Conservation (phyloP, 2,888 invertebrate genomes). For the Harpagoxenus sublaevis region DNA sequence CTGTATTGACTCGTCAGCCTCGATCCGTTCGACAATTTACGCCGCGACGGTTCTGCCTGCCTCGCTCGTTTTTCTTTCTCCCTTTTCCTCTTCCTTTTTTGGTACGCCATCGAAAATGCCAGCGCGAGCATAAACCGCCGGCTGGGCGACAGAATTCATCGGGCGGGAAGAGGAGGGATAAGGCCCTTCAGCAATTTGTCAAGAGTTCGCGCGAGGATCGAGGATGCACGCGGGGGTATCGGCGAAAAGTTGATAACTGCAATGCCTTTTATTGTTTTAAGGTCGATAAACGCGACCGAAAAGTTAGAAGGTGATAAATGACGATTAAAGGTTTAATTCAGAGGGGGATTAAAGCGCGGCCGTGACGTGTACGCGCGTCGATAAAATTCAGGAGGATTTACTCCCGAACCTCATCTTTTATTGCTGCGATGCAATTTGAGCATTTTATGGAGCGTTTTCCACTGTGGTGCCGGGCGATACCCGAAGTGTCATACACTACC, state of each 20-base stretch:
- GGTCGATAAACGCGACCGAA: constrained; percentile 17
- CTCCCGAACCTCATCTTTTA: constrained; percentile 62
- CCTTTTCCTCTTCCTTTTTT: constrained; percentile 23
- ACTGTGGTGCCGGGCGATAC: constrained; percentile 32
- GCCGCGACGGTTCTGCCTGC: constrained; percentile 31
- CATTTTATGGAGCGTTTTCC: constrained; percentile 61
- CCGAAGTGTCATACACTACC: constrained; percentile 62
- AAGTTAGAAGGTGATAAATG: constrained; percentile 40
- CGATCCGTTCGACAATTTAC: constrained; percentile 64
- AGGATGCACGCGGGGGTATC: not conserved
- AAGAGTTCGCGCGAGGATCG: not conserved
- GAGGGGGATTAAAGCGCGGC: not conserved
- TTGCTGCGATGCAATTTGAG: constrained; percentile 62
- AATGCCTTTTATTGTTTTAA: constrained; percentile 42
- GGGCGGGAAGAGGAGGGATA: not conserved
- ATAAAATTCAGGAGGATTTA: constrained; percentile 48
- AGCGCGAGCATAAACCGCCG: constrained; percentile 70
- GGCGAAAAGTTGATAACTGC: constrained; percentile 44
- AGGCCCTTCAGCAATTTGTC: constrained; percentile 35
- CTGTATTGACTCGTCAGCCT: constrained; percentile 67
- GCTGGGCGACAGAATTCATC: constrained; percentile 58
- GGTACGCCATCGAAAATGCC: constrained; percentile 61
- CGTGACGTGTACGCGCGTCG: not conserved
- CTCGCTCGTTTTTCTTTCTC: constrained; percentile 41
- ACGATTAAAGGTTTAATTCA: constrained; percentile 33